A percentile compares a stretch with the other conserved stretches of the same genome.
Evolutionary conservation across 2,113 vertebrate species (phyloP).

Genomic region (Tretioscincus oriximinensis): DNA sequence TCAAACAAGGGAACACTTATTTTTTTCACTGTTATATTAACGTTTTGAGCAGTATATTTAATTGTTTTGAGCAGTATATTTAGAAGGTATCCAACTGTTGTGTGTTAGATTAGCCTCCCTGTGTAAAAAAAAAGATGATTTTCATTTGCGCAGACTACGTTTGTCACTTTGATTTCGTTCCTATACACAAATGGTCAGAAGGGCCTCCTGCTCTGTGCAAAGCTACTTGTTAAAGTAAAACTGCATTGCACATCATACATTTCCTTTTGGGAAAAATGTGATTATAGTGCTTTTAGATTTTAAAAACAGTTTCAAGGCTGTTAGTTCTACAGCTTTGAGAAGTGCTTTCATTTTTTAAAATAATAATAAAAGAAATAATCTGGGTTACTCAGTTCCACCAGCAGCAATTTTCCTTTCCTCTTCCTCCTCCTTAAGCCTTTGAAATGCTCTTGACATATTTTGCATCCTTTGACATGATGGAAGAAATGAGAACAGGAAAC

Average conservation of each 20-base stretch:
- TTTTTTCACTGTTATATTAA: too few relatives aligned
- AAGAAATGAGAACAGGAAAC: not conserved
- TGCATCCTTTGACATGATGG: not conserved
- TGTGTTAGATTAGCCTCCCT: too few relatives aligned
- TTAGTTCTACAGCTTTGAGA: slow-evolving; percentile 7
- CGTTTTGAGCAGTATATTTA: too few relatives aligned
- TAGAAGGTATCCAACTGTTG: too few relatives aligned
- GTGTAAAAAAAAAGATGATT: too few relatives aligned
- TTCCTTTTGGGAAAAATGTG: not conserved
- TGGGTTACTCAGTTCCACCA: not conserved
- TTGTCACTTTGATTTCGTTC: too few relatives aligned
- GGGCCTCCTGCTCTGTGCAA: not conserved
- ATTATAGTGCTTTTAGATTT: not conserved
- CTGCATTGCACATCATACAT: not conserved
- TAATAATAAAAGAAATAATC: not conserved
- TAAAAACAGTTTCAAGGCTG: slow-evolving; percentile 1
- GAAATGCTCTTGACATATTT: not conserved
- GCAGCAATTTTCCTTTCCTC: not conserved
- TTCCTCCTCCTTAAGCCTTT: not conserved
- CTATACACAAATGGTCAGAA: too few relatives aligned
- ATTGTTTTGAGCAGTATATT: too few relatives aligned
- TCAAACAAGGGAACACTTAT: too few relatives aligned
- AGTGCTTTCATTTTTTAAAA: not conserved
- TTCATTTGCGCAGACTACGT: too few relatives aligned
- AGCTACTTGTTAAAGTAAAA: not conserved